phyloP scores from a whole-genome alignment of 2,797 vertebrate genomes.

The Nannoperca australis region DNA sequence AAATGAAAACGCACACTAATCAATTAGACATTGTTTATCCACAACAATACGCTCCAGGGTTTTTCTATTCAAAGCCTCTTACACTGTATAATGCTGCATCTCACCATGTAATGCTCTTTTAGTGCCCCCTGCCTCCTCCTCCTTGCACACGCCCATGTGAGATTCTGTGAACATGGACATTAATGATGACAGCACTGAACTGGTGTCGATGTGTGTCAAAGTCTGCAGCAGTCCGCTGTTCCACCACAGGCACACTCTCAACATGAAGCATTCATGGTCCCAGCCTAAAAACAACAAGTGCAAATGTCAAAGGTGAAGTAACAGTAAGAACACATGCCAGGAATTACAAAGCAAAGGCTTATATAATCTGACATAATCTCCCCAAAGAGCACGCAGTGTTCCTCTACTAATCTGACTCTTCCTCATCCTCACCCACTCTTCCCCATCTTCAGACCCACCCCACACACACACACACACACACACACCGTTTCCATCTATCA shows the following conservation, averaged over 20 bases:
- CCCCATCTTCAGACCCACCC: conserved; percentile 37
- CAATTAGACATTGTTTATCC: conserved; percentile 39
- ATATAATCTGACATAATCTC: conserved; percentile 72
- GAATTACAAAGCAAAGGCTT: conserved; percentile 48
- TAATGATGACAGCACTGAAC: too few species aligned
- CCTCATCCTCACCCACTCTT: conserved; percentile 17
- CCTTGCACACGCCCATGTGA: neutral
- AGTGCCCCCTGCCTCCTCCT: conserved; percentile 62
- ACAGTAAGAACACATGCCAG: conserved; percentile 49
- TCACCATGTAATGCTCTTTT: conserved; percentile 44
- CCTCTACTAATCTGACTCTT: conserved; percentile 60
- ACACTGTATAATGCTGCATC: neutral
- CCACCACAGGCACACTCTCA: neutral
- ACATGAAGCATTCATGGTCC: neutral
- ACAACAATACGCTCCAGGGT: conserved; percentile 12
- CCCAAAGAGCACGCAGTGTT: conserved; percentile 55
- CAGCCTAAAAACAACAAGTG: neutral
- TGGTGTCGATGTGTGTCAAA: too few species aligned
- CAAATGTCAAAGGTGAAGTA: conserved; percentile 13
- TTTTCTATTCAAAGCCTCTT: conserved; percentile 59
- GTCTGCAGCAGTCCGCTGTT: too few species aligned
- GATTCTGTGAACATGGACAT: conserved; percentile 35
- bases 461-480: neutral
- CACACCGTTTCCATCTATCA: neutral
- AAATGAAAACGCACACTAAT: conserved; percentile 37